Percentiles rank a stretch among this genome's conserved stretches.
Evolutionary conservation across 2,797 vertebrate genomes (phyloP).

Genomic region (Australoheros facetus): DNA sequence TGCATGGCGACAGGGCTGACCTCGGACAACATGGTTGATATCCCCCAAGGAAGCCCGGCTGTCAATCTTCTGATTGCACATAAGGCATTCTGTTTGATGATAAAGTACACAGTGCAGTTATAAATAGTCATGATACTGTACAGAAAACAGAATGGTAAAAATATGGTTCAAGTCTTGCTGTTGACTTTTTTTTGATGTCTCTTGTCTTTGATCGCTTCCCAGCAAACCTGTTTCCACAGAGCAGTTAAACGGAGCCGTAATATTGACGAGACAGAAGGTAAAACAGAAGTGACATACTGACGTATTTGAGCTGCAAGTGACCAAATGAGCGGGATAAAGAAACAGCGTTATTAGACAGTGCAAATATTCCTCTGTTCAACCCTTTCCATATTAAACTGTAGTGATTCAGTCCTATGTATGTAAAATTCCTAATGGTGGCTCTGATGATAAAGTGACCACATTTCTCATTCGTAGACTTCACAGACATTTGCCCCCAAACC

Average conservation of each 20-base stretch:
- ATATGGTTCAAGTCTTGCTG: background rate
- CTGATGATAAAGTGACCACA: constrained; percentile 67
- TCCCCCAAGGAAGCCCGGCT: constrained; percentile 39
- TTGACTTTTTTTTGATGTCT: constrained; percentile 5
- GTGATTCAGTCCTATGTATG: constrained; percentile 62
- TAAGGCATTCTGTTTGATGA: constrained; percentile 28
- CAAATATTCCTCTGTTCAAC: constrained; percentile 59
- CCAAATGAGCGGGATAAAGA: constrained; percentile 60
- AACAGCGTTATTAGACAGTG: constrained; percentile 57
- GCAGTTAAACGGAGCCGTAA: constrained; percentile 1
- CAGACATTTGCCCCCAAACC: constrained; percentile 57
- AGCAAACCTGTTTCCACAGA: background rate
- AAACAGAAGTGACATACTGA: constrained; percentile 14
- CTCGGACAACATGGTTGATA: constrained; percentile 49
- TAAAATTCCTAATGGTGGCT: constrained; percentile 65
- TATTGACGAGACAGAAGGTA: constrained; percentile 19
- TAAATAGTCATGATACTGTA: background rate
- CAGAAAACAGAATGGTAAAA: background rate
- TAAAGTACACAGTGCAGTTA: constrained; percentile 17
- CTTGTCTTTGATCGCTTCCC: constrained; percentile 1
- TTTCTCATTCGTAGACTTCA: constrained; percentile 74
- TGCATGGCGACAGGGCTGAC: constrained; percentile 43
- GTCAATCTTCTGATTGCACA: constrained; percentile 46
- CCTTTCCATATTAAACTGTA: constrained; percentile 51
- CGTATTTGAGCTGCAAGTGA: constrained; percentile 38